Conservation (phyloP, 2,888 invertebrate species). For the Dynastes grantii region DNA sequence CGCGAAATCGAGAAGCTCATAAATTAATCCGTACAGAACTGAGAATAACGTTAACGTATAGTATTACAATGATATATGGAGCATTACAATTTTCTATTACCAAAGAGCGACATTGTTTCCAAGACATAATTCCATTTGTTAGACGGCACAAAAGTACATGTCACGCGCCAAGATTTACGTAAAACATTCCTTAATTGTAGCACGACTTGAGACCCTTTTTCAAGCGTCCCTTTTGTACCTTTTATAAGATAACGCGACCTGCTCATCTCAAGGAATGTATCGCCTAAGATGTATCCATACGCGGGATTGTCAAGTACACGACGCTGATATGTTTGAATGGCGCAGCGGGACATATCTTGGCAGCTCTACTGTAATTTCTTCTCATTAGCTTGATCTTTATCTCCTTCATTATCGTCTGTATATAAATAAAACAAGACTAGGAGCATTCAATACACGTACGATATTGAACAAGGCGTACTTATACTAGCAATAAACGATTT, state of each 20-base stretch:
- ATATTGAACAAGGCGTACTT: background rate
- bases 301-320: conserved; percentile 30
- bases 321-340: conserved; percentile 33
- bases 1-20: conserved; percentile 19
- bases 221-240: conserved; percentile 14
- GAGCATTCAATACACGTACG: conserved; percentile 16
- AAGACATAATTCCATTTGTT: conserved; percentile 8
- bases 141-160: background rate
- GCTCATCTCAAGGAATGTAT: conserved; percentile 23
- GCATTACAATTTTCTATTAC: background rate
- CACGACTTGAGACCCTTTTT: conserved; percentile 14
- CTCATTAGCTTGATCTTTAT: conserved; percentile 57
- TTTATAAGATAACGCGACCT: conserved; percentile 25
- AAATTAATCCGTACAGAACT: conserved; percentile 8
- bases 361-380: conserved; percentile 53
- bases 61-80: background rate
- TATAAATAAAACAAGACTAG: conserved; percentile 17
- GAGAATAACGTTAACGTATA: background rate
- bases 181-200: conserved; percentile 38
- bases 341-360: conserved; percentile 54
- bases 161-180: conserved; percentile 35
- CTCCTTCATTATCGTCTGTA: conserved; percentile 55
- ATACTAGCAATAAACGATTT: background rate
- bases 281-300: background rate
- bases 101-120: background rate